Base-by-base conservation (phyloP, 2,797 vertebrate genomes). In the Danionella dracula region DNA sequence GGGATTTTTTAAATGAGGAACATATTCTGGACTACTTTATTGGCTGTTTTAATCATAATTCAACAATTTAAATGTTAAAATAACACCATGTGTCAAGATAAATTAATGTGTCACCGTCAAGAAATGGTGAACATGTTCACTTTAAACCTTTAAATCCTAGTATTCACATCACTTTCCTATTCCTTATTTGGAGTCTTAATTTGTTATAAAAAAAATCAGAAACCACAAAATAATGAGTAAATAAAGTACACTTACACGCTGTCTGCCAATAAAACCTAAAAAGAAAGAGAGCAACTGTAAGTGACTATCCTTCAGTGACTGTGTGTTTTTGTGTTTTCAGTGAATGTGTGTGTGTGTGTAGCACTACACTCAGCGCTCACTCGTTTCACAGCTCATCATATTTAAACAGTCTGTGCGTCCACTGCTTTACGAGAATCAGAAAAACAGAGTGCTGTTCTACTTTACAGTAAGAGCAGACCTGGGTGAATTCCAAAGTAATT, bases 211-310 rank as follows among this genome's bases (percentile, higher is more conserved):
- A 35, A 56, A 62, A 45, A 20, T 68, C n/a, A n/a, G n/a, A n/a
- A n/a, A n/a, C n/a, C n/a, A n/a, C n/a, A n/a, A n/a, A n/a, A n/a
- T n/a, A n/a, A n/a, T n/a, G n/a, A n/a, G n/a, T n/a, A n/a, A n/a
- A n/a, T n/a, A n/a, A n/a, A n/a, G n/a, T n/a, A n/a, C n/a, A 80
- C 79, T 80, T 40, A 80, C 79, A 45, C 51, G 21, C 63, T 63
- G 42, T 40, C 34, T 8, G 12, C 68, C 37, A 5, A 46, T 19
- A n/a, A 51, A 46, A 60, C 69, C 76, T 78, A 31, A 57, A 74
- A 68, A 68, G 13, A 64, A 58, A 61, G 67, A 16, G 71, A 46
- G 37, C 71, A 8, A 45, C n/a, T n/a, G n/a, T n/a, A n/a, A n/a
- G n/a, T n/a, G n/a, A n/a, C n/a, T n/a, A n/a, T n/a, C n/a, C n/a